phyloP scores from a whole-genome alignment of 2,888 invertebrate species.

The Pilophorus perplexus region DNA sequence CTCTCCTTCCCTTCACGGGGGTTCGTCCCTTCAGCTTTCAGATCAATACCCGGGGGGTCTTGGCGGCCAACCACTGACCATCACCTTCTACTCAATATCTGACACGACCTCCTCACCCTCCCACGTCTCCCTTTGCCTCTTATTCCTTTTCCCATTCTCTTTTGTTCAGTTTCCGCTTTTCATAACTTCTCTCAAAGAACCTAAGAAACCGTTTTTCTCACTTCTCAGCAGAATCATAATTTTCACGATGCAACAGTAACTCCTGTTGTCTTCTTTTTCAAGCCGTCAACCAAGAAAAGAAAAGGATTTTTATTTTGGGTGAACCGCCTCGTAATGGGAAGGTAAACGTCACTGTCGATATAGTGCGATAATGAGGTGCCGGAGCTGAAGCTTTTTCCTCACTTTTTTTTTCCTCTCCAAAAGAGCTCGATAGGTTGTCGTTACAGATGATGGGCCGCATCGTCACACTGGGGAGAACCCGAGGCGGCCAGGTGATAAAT shows the following conservation, averaged over 20 bases:
- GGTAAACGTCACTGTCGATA: constrained; percentile 32
- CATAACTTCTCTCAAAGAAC: no score
- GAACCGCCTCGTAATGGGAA: constrained; percentile 23
- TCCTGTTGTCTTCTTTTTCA: no score
- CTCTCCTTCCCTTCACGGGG: no score
- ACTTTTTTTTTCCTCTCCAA: no score
- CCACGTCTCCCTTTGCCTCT: no score
- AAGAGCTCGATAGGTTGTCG: constrained; percentile 4
- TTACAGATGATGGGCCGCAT: constrained; percentile 21
- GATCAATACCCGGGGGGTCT: constrained; percentile 40
- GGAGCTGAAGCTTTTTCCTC: constrained; percentile 2
- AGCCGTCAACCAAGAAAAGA: no score
- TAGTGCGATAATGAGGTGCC: constrained; percentile 29
- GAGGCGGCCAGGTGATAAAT: constrained; percentile 12
- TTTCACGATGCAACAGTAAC: no score
- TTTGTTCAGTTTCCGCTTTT: no score
- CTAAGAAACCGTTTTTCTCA: no score
- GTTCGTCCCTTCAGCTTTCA: constrained; percentile 28
- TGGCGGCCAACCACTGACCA: constrained; percentile 41
- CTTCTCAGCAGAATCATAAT: no score
- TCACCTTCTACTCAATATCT: constrained; percentile 41
- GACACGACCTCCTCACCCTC: constrained; percentile 27
- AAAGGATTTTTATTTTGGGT: background rate
- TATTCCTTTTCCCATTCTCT: no score
- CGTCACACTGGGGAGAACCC: constrained; percentile 20